A percentile compares a stretch with the other conserved stretches of the same genome.
Conservation (phyloP, 2,797 vertebrate genomes). For the Myripristis murdjan region DNA sequence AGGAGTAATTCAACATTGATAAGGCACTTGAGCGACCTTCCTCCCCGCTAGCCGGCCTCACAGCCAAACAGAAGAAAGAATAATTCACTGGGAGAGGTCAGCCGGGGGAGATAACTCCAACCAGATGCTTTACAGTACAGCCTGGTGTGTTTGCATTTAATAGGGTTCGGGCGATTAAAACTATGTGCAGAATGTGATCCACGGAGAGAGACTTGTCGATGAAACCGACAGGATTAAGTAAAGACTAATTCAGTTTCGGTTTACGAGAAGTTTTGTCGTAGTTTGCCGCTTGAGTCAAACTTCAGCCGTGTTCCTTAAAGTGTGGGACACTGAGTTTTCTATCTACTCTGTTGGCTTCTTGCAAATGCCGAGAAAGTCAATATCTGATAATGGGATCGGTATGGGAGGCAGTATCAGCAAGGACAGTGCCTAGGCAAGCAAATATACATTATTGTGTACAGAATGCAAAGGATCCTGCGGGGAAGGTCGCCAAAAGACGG, state of each 20-base stretch:
- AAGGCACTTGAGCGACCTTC: conserved; percentile 54
- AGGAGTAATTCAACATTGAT: conserved; percentile 70
- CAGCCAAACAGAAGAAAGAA: conserved; percentile 58
- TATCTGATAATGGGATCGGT: conserved; percentile 1
- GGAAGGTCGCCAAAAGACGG: background rate
- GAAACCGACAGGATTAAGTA: conserved; percentile 46
- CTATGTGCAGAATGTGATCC: conserved; percentile 49
- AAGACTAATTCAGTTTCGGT: conserved; percentile 33
- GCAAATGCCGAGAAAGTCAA: conserved; percentile 4
- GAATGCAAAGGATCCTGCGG: conserved; percentile 4
- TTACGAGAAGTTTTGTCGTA: conserved; percentile 16
- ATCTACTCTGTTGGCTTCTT: background rate
- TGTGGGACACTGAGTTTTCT: background rate
- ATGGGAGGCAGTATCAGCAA: background rate
- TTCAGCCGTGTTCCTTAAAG: conserved; percentile 8
- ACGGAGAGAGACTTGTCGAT: conserved; percentile 38
- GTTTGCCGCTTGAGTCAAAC: conserved; percentile 26
- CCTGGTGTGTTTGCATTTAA: conserved; percentile 46
- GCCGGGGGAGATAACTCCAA: conserved; percentile 61
- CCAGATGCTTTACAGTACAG: conserved; percentile 74
- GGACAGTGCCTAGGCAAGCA: background rate
- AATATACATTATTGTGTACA: conserved; percentile 24
- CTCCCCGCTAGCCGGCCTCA: conserved; percentile 41
- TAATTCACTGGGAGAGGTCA: conserved; percentile 72
- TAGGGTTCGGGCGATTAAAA: conserved; percentile 74